Evolutionary conservation across 2,113 vertebrate genomes (phyloP).

Genomic region (Promerops cafer): DNA sequence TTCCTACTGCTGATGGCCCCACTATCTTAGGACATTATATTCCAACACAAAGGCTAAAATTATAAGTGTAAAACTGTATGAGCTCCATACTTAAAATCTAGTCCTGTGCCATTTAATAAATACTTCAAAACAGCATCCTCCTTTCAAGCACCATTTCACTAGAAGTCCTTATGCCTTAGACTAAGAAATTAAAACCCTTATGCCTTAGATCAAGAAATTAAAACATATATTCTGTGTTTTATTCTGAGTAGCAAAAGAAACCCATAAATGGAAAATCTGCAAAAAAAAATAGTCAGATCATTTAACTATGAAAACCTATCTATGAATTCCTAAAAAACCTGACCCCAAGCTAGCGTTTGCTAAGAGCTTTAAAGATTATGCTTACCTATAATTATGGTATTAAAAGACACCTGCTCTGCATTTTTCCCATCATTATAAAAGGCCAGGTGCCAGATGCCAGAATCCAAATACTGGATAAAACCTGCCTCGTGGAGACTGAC

Average conservation of each 20-base stretch:
- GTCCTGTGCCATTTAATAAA: background rate
- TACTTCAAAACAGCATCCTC: background rate
- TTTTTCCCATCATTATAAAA: slow-evolving; percentile 96
- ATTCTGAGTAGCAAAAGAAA: background rate
- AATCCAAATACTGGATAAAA: slow-evolving; percentile 96
- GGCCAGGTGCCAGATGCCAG: slow-evolving; percentile 95
- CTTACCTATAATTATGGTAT: slow-evolving; percentile 94
- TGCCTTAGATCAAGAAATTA: background rate
- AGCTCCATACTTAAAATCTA: background rate
- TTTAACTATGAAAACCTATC: background rate
- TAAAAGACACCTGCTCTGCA: slow-evolving; percentile 90
- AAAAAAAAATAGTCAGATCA: background rate
- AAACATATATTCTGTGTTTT: background rate
- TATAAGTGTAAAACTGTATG: background rate
- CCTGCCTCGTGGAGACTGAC: slow-evolving; percentile 91
- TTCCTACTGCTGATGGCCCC: background rate
- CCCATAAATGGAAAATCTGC: background rate
- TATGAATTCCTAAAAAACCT: background rate
- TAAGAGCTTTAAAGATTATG: background rate
- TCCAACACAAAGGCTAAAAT: background rate
- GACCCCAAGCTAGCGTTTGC: background rate
- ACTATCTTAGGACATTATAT: background rate
- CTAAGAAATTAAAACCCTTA: background rate
- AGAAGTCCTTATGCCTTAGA: background rate
- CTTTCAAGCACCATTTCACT: background rate